These are phyloP conservation scores for Salvator merianae DNA, from an alignment of 2,113 vertebrate genomes.

Conservation along the genomic window DNA sequence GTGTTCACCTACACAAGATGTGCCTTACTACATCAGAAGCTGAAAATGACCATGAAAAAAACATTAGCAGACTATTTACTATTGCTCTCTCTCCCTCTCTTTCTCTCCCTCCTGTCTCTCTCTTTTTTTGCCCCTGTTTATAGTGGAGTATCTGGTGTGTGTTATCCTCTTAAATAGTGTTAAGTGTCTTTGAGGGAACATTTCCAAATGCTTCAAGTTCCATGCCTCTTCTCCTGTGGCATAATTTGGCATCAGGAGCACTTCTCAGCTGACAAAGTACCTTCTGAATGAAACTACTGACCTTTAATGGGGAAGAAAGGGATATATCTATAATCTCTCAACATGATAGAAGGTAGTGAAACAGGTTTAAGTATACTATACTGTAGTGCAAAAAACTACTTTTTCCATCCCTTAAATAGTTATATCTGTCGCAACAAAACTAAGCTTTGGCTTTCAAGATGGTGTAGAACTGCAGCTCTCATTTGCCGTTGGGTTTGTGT, in stretches of 20 bases:
- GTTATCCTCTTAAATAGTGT: slow-evolving; percentile 9
- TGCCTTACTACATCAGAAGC: neutral
- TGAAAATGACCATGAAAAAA: neutral
- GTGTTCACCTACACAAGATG: neutral
- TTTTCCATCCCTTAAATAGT: no score
- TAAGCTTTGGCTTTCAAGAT: no score
- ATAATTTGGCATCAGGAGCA: neutral
- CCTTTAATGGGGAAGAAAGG: neutral
- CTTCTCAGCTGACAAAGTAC: neutral
- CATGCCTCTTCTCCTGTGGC: neutral
- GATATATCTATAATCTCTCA: neutral
- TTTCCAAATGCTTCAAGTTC: slow-evolving; percentile 17
- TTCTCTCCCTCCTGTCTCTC: neutral
- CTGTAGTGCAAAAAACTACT: no score
- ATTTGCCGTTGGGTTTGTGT: no score
- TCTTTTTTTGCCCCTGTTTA: neutral
- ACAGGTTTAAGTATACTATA: neutral
- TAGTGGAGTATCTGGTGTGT: neutral
- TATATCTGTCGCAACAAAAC: no score
- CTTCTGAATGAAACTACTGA: slow-evolving; percentile 22
- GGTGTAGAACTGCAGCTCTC: no score
- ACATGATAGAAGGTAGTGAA: no score
- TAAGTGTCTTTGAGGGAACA: slow-evolving; percentile 4
- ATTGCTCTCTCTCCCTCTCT: neutral
- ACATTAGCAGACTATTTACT: neutral